Percentiles rank a stretch among this genome's conserved stretches.
Evolutionary conservation across 92 coral and sea anemone genomes (phyloP).

Genomic region (Parazoanthus swiftii): DNA sequence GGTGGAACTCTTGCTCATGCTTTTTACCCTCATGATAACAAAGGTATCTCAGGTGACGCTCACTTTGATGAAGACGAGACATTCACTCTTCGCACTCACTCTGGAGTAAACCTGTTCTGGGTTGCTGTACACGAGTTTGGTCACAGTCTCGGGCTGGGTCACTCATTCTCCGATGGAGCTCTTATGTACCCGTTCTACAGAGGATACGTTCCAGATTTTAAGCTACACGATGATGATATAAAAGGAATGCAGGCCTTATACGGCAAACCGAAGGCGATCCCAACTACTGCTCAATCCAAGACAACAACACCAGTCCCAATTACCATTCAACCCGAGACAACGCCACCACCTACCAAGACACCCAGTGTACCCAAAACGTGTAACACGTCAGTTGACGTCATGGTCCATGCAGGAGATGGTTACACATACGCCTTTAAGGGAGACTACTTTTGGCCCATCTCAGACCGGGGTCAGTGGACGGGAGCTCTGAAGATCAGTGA

Average conservation of each 20-base stretch:
- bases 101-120: constrained; percentile 66
- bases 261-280: constrained; percentile 45
- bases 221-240: constrained; percentile 75
- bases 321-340: not conserved
- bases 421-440: constrained; percentile 83
- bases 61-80: constrained; percentile 91
- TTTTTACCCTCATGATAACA: constrained; percentile 30
- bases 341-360: not conserved
- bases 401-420: constrained; percentile 62
- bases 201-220: constrained; percentile 63
- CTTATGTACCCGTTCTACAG: constrained; percentile 89
- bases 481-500: constrained; percentile 62
- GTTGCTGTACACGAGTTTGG: constrained; percentile 94
- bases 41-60: constrained; percentile 82
- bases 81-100: constrained; percentile 55
- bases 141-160: constrained; percentile 88
- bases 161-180: constrained; percentile 64
- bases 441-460: constrained; percentile 83
- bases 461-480: constrained; percentile 65
- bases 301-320: not conserved
- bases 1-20: constrained; percentile 35
- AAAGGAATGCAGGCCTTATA: constrained; percentile 78
- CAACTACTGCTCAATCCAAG: not conserved
- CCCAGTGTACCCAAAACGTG: constrained; percentile 23
- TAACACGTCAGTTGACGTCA: constrained; percentile 62